Conservation (phyloP, 2,113 vertebrate genomes). For the Nannobrachium achirus region DNA sequence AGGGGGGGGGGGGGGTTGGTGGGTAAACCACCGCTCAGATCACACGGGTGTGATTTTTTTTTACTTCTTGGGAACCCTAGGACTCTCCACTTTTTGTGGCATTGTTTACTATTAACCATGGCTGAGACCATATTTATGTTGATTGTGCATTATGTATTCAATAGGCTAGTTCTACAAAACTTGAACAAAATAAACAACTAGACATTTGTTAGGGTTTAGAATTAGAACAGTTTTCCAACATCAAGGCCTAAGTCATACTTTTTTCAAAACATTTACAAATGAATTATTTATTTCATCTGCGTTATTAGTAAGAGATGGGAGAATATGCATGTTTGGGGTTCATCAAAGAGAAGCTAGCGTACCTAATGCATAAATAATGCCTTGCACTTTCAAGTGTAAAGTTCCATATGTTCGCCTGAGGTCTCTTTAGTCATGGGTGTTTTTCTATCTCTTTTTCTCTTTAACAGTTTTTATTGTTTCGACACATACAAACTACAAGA, state of each 20-base stretch:
- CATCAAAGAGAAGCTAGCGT: constrained; percentile 67
- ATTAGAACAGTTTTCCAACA: constrained; percentile 53
- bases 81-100: no score
- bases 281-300: constrained; percentile 76
- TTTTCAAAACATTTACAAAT: constrained; percentile 76
- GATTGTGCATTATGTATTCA: neutral
- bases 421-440: constrained; percentile 59
- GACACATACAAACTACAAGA: no score
- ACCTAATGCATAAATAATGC: constrained; percentile 78
- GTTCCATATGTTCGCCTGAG: constrained; percentile 73
- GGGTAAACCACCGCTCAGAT: no score
- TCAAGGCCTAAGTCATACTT: constrained; percentile 65
- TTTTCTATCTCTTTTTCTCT: constrained; percentile 60
- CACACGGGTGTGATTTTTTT: no score
- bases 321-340: constrained; percentile 68
- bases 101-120: no score
- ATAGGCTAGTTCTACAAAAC: constrained; percentile 18
- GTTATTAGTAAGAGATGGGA: constrained; percentile 64
- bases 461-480: no score
- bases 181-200: constrained; percentile 49
- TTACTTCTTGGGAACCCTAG: no score
- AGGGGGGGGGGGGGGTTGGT: no score
- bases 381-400: constrained; percentile 76
- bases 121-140: neutral
- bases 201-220: constrained; percentile 42